Evolutionary conservation across 2,888 invertebrate genomes (phyloP).

Genomic region (Aphidius colemani): DNA sequence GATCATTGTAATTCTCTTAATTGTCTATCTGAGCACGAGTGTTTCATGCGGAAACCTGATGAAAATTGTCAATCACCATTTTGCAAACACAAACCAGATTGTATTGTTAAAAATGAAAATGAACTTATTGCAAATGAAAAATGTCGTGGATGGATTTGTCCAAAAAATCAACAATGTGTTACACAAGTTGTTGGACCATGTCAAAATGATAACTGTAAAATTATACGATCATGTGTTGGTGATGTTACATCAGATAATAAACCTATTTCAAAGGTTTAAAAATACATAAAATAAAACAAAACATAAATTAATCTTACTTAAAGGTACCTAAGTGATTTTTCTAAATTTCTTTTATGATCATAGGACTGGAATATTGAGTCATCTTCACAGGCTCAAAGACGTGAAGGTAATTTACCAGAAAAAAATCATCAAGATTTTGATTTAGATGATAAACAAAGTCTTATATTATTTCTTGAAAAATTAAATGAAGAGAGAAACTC

Average conservation of each 20-base stretch:
- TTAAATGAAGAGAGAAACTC: too few relatives aligned
- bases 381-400: too few relatives aligned
- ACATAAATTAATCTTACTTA: too few relatives aligned
- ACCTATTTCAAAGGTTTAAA: too few relatives aligned
- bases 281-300: too few relatives aligned
- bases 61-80: conserved; percentile 35
- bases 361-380: too few relatives aligned
- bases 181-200: conserved; percentile 37
- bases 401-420: too few relatives aligned
- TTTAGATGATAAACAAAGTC: too few relatives aligned
- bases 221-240: conserved; percentile 40
- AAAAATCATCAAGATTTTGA: too few relatives aligned
- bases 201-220: conserved; percentile 34
- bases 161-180: conserved; percentile 40
- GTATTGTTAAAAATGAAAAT: conserved; percentile 35
- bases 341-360: too few relatives aligned
- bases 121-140: conserved; percentile 34
- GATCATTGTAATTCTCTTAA: conserved; percentile 42
- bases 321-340: too few relatives aligned
- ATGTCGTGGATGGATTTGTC: conserved; percentile 53
- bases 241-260: background rate
- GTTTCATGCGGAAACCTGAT: conserved; percentile 45
- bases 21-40: conserved; percentile 48
- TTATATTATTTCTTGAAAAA: too few relatives aligned
- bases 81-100: conserved; percentile 47